These are phyloP conservation scores for Hippocampus barbouri DNA, from an alignment of 2,113 vertebrate genomes.

Conservation along the genomic window DNA sequence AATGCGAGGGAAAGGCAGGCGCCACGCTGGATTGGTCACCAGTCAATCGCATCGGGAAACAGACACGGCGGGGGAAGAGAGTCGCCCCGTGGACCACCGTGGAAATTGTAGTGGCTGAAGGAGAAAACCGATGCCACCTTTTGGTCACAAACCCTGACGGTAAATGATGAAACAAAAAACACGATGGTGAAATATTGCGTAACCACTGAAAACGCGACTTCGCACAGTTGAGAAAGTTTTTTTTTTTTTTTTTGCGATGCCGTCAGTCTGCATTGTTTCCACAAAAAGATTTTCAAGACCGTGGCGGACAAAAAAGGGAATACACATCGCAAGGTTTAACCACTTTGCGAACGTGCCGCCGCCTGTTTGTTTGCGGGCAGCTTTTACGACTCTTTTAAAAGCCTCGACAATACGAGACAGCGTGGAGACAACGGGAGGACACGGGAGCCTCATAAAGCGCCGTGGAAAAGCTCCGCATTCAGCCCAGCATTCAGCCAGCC, in stretches of 20 bases:
- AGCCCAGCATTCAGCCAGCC: slow-evolving; percentile 35
- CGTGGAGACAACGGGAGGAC: slow-evolving; percentile 17
- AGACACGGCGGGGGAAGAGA: not conserved
- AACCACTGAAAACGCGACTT: no score
- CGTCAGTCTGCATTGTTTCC: no score
- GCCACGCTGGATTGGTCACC: not conserved
- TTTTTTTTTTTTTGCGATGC: no score
- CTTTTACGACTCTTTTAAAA: slow-evolving; percentile 41
- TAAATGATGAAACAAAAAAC: no score
- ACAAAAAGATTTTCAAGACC: no score
- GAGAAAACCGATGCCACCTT: no score
- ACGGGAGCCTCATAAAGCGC: slow-evolving; percentile 15
- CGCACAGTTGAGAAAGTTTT: no score
- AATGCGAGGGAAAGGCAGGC: not conserved
- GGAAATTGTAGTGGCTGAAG: not conserved
- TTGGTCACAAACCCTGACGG: no score
- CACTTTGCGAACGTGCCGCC: slow-evolving; percentile 31
- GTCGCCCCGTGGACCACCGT: no score
- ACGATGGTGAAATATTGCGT: no score
- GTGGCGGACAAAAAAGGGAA: slow-evolving; percentile 36
- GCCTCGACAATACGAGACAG: slow-evolving; percentile 21
- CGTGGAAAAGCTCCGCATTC: slow-evolving; percentile 28
- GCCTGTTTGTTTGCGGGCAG: slow-evolving; percentile 26
- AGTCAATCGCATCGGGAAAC: not conserved
- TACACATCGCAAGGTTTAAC: slow-evolving; percentile 22